Evolutionary conservation across 2,888 invertebrate genomes (phyloP).

Genomic region (Drosophila barbarae): DNA sequence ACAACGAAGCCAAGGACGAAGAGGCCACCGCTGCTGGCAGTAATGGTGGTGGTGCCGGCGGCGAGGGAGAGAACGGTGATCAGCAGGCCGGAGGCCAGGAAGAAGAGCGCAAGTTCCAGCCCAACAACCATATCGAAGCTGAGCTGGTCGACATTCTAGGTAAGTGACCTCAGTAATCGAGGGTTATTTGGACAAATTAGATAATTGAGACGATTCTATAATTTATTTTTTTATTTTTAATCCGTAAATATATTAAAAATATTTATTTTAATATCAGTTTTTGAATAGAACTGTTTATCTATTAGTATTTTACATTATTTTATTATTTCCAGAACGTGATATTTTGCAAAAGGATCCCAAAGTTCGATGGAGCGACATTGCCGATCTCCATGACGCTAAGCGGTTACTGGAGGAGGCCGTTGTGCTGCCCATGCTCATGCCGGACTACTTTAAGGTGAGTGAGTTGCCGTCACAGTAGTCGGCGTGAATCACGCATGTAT

Average conservation of each 20-base stretch:
- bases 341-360: slow-evolving; percentile 98
- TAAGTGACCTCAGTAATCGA: slow-evolving; percentile 66
- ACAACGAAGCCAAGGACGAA: slow-evolving; percentile 80
- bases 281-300: background rate
- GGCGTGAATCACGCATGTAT: slow-evolving; percentile 29
- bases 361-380: slow-evolving; percentile 96
- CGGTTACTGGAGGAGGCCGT: slow-evolving; percentile 97
- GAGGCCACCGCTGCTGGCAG: slow-evolving; percentile 82
- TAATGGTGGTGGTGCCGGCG: slow-evolving; percentile 48
- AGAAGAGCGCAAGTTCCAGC: slow-evolving; percentile 93
- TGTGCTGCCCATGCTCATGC: slow-evolving; percentile 98
- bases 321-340: slow-evolving; percentile 87
- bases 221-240: background rate
- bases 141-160: slow-evolving; percentile 95
- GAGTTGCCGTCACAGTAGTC: slow-evolving; percentile 56
- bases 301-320: no score
- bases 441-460: slow-evolving; percentile 96
- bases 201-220: background rate
- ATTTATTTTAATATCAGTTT: background rate
- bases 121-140: slow-evolving; percentile 88
- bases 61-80: slow-evolving; percentile 81
- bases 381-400: slow-evolving; percentile 93
- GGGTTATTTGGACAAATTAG: background rate
- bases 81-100: slow-evolving; percentile 81
- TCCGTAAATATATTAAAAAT: background rate